Evolutionary conservation across 2,888 invertebrate species (phyloP), one percentile per base, ranked within the genome.

Genomic region (Scaptomyza flava): DNA sequence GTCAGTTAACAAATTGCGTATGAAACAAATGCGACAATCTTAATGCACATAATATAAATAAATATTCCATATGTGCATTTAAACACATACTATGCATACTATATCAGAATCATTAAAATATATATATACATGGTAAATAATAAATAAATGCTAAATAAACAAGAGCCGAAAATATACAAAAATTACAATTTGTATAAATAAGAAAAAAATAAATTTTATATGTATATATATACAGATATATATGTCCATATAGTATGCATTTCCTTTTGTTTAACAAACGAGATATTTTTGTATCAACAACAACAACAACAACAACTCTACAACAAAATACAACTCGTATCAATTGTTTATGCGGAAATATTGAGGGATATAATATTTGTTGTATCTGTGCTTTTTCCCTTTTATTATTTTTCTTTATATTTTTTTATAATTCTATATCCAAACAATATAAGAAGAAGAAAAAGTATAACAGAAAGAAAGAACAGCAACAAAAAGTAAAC

Each of bases 331-430:
- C 38, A 68, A 70, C 50, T 66, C 73, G 67, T 76, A 73, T 85
- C 70, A 77, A 79, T 79, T 79, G 66, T 87, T 87, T 70, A 87
- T 87, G 84, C 84, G 88, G 87, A 87, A 85, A 85, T 83, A 85
- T 88, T 70, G 74, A 69, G 64, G 73, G 73, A 72, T 66, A 75
- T 61, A 53, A 77, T 68, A 69, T 75, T 67, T 70, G 69, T 67
- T 63, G 66, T 64, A 66, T 43, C 46, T 52, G 36, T 68, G 58
- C 46, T 73, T 66, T 68, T 60, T 70, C 54, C 50, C 23, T 42
- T 43, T 30, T 14, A 43, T 14, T 14, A 9, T 9, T 33, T 51
- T 56, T 57, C 53, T 67, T 63, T 64, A 54, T 62, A 50, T 70
- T 66, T 54, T 66, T 54, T 52, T 34, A 34, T 47, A 51, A 27